These are phyloP conservation scores for Brachionus rotundiformis DNA, from an alignment of 1,140 invertebrate genomes.

Conservation along the genomic window DNA sequence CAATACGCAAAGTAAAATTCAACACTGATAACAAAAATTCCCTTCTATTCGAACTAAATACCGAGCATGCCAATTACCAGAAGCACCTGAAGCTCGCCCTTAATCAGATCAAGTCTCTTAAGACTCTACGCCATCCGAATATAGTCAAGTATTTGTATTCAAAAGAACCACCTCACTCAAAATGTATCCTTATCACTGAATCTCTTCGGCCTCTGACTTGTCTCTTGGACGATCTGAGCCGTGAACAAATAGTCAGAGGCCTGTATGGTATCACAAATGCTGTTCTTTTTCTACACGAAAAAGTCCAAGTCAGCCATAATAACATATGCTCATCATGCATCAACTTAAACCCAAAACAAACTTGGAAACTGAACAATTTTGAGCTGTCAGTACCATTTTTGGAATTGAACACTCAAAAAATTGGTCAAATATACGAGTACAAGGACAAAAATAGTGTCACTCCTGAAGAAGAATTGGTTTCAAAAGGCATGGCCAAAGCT, in stretches of 20 bases:
- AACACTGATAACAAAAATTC: slow-evolving; percentile 31
- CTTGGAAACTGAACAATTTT: slow-evolving; percentile 51
- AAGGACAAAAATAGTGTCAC: slow-evolving; percentile 31
- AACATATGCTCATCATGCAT: background rate
- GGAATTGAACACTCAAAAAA: slow-evolving; percentile 1
- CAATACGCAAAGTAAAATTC: background rate
- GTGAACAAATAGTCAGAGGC: slow-evolving; percentile 22
- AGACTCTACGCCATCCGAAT: slow-evolving; percentile 41
- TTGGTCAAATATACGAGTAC: background rate
- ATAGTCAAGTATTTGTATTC: slow-evolving; percentile 43
- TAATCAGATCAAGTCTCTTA: slow-evolving; percentile 7
- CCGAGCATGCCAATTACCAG: background rate
- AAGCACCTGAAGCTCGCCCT: slow-evolving; percentile 16
- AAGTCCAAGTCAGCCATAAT: slow-evolving; percentile 37
- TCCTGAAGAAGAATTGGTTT: slow-evolving; percentile 15
- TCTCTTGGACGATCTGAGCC: background rate
- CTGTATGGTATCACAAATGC: slow-evolving; percentile 44
- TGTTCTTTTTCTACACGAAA: slow-evolving; percentile 41
- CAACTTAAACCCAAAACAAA: slow-evolving; percentile 12
- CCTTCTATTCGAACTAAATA: slow-evolving; percentile 9
- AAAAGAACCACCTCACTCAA: background rate
- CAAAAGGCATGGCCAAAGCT: background rate
- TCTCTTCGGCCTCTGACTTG: background rate
- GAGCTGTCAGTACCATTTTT: slow-evolving; percentile 1
- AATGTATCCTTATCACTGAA: slow-evolving; percentile 39